phyloP scores from a whole-genome alignment of 2,797 vertebrate species.

The Propithecus deckenii region DNA sequence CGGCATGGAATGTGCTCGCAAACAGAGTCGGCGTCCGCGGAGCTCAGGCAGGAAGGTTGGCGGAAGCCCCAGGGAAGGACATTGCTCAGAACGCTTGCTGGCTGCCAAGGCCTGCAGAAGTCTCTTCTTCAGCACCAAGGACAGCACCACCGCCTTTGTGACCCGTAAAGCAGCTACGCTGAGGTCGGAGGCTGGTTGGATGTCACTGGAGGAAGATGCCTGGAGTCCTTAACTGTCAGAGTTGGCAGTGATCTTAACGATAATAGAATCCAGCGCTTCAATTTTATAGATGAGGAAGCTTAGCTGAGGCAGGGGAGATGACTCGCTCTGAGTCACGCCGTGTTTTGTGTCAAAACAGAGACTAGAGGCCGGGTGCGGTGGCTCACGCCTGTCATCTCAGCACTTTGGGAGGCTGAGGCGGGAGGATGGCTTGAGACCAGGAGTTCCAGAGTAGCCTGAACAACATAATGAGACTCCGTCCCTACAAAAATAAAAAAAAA shows the following conservation, averaged over 20 bases:
- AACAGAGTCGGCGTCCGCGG: background rate
- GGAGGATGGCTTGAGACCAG: background rate
- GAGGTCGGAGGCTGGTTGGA: too few species aligned
- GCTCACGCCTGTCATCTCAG: background rate
- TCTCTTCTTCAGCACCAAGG: background rate
- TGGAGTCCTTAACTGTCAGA: background rate
- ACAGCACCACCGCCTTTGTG: background rate
- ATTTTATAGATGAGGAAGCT: background rate
- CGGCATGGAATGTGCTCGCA: background rate
- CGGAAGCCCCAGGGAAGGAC: background rate
- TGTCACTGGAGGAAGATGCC: background rate
- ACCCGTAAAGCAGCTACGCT: background rate
- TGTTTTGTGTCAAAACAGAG: background rate
- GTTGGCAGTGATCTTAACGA: background rate
- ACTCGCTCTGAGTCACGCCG: background rate
- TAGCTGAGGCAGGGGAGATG: background rate
- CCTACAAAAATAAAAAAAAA: too few species aligned
- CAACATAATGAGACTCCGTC: too few species aligned
- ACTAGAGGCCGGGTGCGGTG: accelerated
- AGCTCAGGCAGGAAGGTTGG: background rate
- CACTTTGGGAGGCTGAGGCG: background rate
- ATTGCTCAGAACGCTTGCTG: background rate
- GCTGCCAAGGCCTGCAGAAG: background rate
- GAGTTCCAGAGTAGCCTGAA: too few species aligned
- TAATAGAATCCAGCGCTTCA: background rate